Conservation (phyloP, 2,113 vertebrate genomes). For the Onychorhynchus coronatus region DNA sequence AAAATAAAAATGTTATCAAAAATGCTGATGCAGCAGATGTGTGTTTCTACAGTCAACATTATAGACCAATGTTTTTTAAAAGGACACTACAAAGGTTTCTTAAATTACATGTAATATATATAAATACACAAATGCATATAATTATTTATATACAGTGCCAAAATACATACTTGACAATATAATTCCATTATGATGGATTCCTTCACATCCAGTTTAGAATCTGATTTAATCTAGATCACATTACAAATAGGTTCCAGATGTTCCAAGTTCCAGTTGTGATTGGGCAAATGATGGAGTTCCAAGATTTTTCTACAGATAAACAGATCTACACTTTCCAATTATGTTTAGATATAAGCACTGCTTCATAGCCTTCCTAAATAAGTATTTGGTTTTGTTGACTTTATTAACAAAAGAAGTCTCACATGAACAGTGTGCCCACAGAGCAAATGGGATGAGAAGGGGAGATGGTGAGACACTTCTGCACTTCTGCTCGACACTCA, state of each 20-base stretch:
- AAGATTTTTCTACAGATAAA: neutral
- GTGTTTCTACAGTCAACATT: neutral
- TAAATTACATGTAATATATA: neutral
- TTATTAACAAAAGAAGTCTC: neutral
- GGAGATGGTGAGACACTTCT: neutral
- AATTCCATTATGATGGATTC: neutral
- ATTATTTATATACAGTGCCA: neutral
- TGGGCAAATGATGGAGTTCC: neutral
- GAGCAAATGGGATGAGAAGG: neutral
- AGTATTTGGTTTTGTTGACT: neutral
- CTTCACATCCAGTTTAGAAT: neutral
- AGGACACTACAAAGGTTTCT: fast-evolving
- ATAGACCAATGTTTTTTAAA: neutral
- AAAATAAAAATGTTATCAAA: neutral
- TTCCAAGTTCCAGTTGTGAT: neutral
- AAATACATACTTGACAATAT: neutral
- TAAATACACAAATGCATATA: neutral
- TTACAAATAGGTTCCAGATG: neutral
- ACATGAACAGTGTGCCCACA: neutral
- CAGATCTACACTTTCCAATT: neutral
- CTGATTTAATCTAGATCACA: neutral
- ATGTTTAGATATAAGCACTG: neutral
- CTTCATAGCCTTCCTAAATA: neutral
- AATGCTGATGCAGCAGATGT: neutral
- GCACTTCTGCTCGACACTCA: neutral